A percentile compares a stretch with the other conserved stretches of the same genome.
Evolutionary conservation across 2,888 invertebrate genomes (phyloP).

Genomic region (Tubulanus polymorphus): DNA sequence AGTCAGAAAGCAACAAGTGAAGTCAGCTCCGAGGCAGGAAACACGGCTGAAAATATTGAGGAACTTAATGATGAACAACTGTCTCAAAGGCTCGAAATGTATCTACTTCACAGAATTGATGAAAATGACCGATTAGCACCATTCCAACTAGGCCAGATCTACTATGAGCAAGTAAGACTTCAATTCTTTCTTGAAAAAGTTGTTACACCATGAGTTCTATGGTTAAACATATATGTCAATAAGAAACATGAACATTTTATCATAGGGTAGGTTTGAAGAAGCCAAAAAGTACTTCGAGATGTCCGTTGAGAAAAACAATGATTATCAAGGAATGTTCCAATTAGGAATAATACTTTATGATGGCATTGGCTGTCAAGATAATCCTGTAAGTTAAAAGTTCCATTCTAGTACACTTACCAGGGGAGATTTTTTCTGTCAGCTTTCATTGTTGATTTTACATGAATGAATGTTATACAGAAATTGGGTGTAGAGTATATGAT

Average conservation of each 20-base stretch:
- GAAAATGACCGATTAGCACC: conserved; percentile 40
- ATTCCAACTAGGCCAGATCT: conserved; percentile 50
- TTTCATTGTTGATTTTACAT: not conserved
- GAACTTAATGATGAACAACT: conserved; percentile 43
- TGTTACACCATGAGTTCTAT: too few species aligned
- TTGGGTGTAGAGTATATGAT: conserved; percentile 41
- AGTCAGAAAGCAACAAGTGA: too few species aligned
- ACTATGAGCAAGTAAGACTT: conserved; percentile 49
- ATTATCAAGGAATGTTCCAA: conserved; percentile 49
- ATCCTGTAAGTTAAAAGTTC: conserved; percentile 30
- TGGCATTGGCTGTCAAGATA: conserved; percentile 40
- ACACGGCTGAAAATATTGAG: too few species aligned
- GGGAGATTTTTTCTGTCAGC: not conserved
- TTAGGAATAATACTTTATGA: conserved; percentile 50
- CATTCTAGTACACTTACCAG: not conserved
- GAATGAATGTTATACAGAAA: conserved; percentile 25
- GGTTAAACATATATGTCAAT: too few species aligned
- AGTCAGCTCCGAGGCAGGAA: too few species aligned
- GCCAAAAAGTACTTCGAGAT: conserved; percentile 45
- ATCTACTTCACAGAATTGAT: conserved; percentile 42
- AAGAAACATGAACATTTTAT: conserved; percentile 3
- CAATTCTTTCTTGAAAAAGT: too few species aligned
- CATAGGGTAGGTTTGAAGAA: conserved; percentile 44
- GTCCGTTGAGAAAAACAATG: conserved; percentile 35
- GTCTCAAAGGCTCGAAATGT: conserved; percentile 42